These are phyloP conservation scores for Ophion ventricosus DNA, from an alignment of 2,888 invertebrate species.

Conservation along the genomic window DNA sequence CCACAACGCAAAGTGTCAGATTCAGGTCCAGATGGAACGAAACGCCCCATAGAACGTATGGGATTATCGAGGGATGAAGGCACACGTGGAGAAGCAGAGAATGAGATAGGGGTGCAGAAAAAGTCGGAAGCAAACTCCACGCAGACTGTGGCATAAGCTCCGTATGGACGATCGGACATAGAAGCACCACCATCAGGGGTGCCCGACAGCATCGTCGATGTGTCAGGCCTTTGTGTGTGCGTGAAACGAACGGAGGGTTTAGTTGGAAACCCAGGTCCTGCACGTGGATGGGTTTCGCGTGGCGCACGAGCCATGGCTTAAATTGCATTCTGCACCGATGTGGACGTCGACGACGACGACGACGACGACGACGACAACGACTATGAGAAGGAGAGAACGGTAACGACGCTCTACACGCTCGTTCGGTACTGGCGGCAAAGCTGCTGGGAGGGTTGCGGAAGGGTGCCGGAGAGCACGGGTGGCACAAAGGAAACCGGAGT, in stretches of 20 bases:
- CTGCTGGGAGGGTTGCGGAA: slow-evolving; percentile 65
- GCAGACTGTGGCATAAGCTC: slow-evolving; percentile 17
- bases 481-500: slow-evolving; percentile 78
- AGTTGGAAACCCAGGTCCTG: slow-evolving; percentile 31
- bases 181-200: slow-evolving; percentile 6
- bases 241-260: neutral
- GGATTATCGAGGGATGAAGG: slow-evolving; percentile 30
- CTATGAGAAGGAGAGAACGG: slow-evolving; percentile 64
- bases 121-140: slow-evolving; percentile 50
- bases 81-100: slow-evolving; percentile 24
- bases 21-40: neutral
- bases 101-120: slow-evolving; percentile 24
- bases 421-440: slow-evolving; percentile 60
- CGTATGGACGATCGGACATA: slow-evolving; percentile 38
- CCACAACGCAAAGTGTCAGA: neutral
- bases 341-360: slow-evolving; percentile 57
- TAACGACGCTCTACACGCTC: slow-evolving; percentile 63
- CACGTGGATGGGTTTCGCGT: slow-evolving; percentile 67
- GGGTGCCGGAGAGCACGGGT: slow-evolving; percentile 69
- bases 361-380: too few species aligned
- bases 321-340: slow-evolving; percentile 75
- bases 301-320: slow-evolving; percentile 72
- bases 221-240: neutral
- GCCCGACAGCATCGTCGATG: slow-evolving; percentile 35
- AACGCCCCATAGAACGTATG: neutral